Conservation (phyloP, 92 coral and sea anemone species). For the Pocillopora grandis region DNA sequence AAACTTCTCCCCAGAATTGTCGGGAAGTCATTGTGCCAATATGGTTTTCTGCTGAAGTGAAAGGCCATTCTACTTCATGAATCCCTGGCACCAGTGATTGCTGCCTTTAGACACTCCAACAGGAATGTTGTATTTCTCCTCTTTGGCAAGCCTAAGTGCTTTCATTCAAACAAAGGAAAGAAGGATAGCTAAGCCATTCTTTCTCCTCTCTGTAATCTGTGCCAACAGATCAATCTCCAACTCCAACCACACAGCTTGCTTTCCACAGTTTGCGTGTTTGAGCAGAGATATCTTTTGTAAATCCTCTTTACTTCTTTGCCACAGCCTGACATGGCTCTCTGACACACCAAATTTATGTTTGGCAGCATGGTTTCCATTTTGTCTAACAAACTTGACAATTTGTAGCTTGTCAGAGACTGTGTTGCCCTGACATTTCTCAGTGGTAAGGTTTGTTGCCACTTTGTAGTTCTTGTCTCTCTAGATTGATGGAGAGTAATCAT, state of each 20-base stretch:
- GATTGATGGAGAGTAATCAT: background rate
- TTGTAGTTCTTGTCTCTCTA: too few relatives aligned
- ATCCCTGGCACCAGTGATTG: slow-evolving; percentile 44
- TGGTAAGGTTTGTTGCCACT: slow-evolving; percentile 25
- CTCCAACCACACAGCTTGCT: too few relatives aligned
- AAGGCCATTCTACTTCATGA: slow-evolving; percentile 24
- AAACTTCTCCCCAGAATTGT: background rate
- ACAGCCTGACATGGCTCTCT: slow-evolving; percentile 24
- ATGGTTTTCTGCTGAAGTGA: slow-evolving; percentile 34
- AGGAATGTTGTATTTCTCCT: slow-evolving; percentile 27
- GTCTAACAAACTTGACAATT: slow-evolving; percentile 21
- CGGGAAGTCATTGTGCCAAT: background rate
- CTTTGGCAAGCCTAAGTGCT: slow-evolving; percentile 36
- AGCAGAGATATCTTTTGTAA: background rate
- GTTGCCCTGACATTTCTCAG: slow-evolving; percentile 21
- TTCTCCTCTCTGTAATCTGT: slow-evolving; percentile 34
- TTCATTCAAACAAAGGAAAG: slow-evolving; percentile 37
- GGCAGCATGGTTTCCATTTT: slow-evolving; percentile 30
- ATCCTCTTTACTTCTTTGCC: slow-evolving; percentile 25
- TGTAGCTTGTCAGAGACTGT: too few relatives aligned
- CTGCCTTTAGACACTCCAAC: slow-evolving; percentile 37
- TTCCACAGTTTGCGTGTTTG: too few relatives aligned
- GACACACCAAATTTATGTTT: slow-evolving; percentile 23
- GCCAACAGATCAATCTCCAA: too few relatives aligned
- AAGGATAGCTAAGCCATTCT: slow-evolving; percentile 42